phyloP scores from a whole-genome alignment of 1,140 invertebrate genomes.

The Calosoma granatense region DNA sequence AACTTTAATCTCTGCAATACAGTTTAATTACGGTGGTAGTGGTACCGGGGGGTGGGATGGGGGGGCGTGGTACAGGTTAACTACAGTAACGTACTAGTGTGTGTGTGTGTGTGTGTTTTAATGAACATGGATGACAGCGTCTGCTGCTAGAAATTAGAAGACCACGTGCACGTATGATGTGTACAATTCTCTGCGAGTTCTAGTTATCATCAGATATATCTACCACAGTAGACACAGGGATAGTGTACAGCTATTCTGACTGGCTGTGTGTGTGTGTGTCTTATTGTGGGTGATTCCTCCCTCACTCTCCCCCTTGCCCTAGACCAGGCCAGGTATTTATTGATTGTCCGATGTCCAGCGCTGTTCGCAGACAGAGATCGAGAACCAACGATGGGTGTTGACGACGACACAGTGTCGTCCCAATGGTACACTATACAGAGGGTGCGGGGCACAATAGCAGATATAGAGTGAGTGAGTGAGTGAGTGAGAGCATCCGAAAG shows the following conservation, averaged over 20 bases:
- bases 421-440: background rate
- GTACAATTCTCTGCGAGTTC: too few species aligned
- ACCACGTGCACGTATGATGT: background rate
- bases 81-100: too few species aligned
- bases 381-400: constrained; percentile 7
- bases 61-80: background rate
- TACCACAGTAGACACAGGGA: too few species aligned
- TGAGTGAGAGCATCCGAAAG: background rate
- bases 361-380: background rate
- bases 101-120: too few species aligned
- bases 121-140: too few species aligned
- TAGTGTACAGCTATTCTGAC: background rate
- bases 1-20: constrained; percentile 22
- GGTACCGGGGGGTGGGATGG: background rate
- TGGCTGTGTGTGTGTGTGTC: background rate
- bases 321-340: background rate
- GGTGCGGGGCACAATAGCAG: background rate
- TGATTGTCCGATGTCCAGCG: constrained; percentile 7
- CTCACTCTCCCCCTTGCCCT: background rate
- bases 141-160: too few species aligned
- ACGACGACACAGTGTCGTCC: background rate
- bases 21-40: constrained; percentile 18
- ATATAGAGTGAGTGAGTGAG: background rate
- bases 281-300: background rate
- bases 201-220: too few species aligned